phyloP scores from a whole-genome alignment of 2,888 invertebrate species.

The Empis stercorea region DNA sequence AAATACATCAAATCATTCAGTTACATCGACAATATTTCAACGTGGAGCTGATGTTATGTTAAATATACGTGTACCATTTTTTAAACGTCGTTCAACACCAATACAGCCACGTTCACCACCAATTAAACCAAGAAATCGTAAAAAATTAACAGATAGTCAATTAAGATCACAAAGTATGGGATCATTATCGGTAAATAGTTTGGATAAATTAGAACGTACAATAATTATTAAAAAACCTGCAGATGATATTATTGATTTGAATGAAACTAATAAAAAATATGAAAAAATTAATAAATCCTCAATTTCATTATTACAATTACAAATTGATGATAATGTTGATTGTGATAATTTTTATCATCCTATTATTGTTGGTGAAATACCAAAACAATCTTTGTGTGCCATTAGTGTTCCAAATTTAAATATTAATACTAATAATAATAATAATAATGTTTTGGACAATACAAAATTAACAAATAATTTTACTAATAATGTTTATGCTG shows the following conservation, averaged over 20 bases:
- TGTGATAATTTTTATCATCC: background rate
- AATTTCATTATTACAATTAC: background rate
- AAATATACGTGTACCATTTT: conserved; percentile 27
- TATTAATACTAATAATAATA: conserved; percentile 8
- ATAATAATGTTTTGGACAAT: conserved; percentile 5
- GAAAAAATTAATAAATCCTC: background rate
- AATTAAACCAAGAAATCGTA: conserved; percentile 25
- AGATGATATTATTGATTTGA: conserved; percentile 1
- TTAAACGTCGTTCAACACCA: conserved; percentile 10
- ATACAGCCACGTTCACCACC: conserved; percentile 21
- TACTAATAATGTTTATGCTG: conserved; percentile 31
- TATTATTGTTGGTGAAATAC: background rate
- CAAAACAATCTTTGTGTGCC: background rate
- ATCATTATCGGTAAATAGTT: conserved; percentile 36
- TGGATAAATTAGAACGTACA: conserved; percentile 11
- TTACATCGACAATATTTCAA: conserved; percentile 16
- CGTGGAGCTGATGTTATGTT: conserved; percentile 34
- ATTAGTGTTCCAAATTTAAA: conserved; percentile 4
- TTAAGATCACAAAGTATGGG: conserved; percentile 33
- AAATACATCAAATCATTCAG: background rate
- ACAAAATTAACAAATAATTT: conserved; percentile 21
- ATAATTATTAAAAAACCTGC: conserved; percentile 2
- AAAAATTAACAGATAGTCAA: conserved; percentile 24
- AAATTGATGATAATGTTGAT: background rate
- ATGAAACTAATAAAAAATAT: background rate